Base-by-base conservation (phyloP, 2,888 invertebrate genomes). In the Uloborus plumipes region DNA sequence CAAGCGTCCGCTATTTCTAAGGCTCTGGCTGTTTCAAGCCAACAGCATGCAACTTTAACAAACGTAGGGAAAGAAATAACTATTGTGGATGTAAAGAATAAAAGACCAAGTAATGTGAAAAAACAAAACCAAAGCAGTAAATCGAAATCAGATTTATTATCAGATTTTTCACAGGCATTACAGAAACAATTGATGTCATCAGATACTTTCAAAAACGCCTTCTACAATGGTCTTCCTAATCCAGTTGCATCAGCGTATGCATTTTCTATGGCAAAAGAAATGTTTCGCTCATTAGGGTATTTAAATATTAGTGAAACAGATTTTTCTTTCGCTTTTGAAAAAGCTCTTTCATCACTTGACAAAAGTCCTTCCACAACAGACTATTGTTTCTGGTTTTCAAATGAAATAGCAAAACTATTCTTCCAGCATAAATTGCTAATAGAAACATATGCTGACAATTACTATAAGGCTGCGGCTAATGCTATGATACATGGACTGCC, bases 171-270 rank as follows among this genome's bases (percentile, higher is more conserved):
- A 16, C 16, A 61, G 18, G 55, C 53, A 49, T 51, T 80, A 26
- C 72, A 73, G 13, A 69, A 73, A 39, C 51, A 61, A 26, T 22
- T 80, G 18, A n/a, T 73, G n/a, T 67, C 73, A n/a, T 80, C 79
- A 15, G 22, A 61, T 18, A 47, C 49, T 55, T 80, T 80, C 39
- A 49, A 22, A 20, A 67, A 55, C 22, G 55, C 31, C 1, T 80
- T 80, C 62, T 55, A 53, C 22, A 59, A 80, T 53, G 69, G 61
- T 47, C 13, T 73, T 16, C 67, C 73, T 15, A 9, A 66, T 61
- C 67, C 79, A 55, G 62, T 80, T 20, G 79, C 79, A 3, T 80
- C 79, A 16, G 79, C 61, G 50, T 80, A 80, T 73, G 79, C 79
- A 49, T 80, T 69, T 55, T 80, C 79, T 26, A 80, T 80, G 73